Evolutionary conservation across 1,140 invertebrate genomes (phyloP).

Genomic region (Penaeus chinensis): DNA sequence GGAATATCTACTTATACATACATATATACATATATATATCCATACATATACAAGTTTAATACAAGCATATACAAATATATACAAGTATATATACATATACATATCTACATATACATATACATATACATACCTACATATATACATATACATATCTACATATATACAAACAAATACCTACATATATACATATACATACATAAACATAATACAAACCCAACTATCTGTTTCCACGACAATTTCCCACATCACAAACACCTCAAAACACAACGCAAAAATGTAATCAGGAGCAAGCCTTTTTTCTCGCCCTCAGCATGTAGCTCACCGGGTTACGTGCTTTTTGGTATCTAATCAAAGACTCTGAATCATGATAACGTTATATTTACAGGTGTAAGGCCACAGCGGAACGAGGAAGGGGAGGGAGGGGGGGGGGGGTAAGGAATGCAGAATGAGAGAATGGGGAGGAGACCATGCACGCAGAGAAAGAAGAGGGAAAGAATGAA

Average conservation of each 20-base stretch:
- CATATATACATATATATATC: neutral
- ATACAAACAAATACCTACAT: no score
- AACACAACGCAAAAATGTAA: neutral
- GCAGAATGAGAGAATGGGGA: no score
- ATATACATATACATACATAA: neutral
- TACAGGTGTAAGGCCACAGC: neutral
- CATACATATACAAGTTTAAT: no score
- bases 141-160: neutral
- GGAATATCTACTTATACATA: no score
- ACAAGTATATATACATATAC: neutral
- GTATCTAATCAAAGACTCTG: no score
- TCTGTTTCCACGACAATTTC: neutral
- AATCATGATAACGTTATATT: no score
- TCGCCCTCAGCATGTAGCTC: neutral
- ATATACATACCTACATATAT: no score
- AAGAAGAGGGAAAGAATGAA: neutral
- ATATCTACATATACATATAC: no score
- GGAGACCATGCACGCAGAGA: neutral
- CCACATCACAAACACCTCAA: no score
- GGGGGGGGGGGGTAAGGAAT: neutral
- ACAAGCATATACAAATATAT: no score
- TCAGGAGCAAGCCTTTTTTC: neutral
- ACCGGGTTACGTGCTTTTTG: no score
- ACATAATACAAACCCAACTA: neutral
- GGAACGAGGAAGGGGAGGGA: neutral